Conservation (phyloP, 2,113 vertebrate species). For the Mungos mungo region DNA sequence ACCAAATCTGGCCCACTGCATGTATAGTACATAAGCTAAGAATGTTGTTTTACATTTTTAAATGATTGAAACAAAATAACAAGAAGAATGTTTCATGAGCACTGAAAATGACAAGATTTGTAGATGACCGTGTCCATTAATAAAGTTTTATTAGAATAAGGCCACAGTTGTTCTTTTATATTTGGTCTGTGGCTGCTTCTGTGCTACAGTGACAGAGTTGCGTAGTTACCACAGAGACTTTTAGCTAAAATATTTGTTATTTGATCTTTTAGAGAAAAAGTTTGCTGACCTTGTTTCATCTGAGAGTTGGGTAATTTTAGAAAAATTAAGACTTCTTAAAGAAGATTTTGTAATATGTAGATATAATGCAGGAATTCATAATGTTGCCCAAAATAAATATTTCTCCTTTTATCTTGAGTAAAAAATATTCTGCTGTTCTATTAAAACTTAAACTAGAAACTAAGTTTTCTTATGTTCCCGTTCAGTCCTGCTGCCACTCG, state of each 20-base stretch:
- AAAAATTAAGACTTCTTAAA: neutral
- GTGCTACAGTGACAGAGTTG: neutral
- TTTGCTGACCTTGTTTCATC: neutral
- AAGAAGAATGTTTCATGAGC: neutral
- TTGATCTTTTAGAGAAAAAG: neutral
- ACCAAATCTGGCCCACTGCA: neutral
- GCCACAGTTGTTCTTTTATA: neutral
- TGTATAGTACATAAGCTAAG: neutral
- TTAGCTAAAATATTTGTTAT: neutral
- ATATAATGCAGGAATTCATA: neutral
- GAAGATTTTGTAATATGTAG: slow-evolving; percentile 42
- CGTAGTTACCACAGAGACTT: neutral
- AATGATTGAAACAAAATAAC: neutral
- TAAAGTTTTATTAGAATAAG: neutral
- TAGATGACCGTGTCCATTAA: neutral
- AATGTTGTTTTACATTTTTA: neutral
- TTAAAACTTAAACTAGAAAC: slow-evolving; percentile 4
- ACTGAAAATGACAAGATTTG: neutral
- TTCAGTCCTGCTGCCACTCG: neutral
- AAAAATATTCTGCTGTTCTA: neutral
- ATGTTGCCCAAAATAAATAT: neutral
- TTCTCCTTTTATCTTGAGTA: neutral
- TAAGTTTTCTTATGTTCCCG: neutral
- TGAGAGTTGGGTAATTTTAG: neutral
- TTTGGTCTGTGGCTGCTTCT: neutral